Evolutionary conservation across 1,140 invertebrate genomes (phyloP), one percentile per base, ranked within the genome.

Genomic region (Vollenhovia emeryi): DNA sequence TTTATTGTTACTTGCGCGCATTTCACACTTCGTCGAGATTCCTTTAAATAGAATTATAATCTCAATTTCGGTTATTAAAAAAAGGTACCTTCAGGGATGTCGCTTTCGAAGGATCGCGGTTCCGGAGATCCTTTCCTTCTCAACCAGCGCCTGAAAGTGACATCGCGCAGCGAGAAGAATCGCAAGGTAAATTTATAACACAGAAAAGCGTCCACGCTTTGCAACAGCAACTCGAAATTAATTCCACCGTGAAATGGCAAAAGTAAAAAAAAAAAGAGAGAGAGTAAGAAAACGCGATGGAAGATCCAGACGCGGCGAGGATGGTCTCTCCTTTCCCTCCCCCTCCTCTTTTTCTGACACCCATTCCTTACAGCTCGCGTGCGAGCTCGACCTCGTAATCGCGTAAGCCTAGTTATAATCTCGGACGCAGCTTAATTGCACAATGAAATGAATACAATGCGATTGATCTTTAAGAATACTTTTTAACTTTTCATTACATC

Each of bases 151-250:
- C 60, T 89, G 76, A 89, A 84, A 89, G 80, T 89, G 86, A 89
- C 86, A 89, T 89, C 84, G 85, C 76, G 85, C 52, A 89, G 74
- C 80, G 79, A 69, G 74, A 87, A 82, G 87, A 84, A 55, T 86
- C 86, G 68, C 66, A 82, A 80, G 86, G 55, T 68, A 80, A 87
- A 68, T 74, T 86, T 89, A 84, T 89, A n/a, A n/a, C 89, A 89
- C 71, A 84, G 85, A 86, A 52, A 50, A 50, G 4, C 27, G 24
- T 52, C 27, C 71, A 59, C 52, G 13, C n/a, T 43, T 52, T 36
- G 68, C 71, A 69, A 30, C 24, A 82, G 73, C 55, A 24, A 55
- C 55, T 45, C 11, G 18, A 50, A 62, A 27, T 83, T 13, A 24
- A 50, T 45, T 79, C 40, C 43, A 27, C 6, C 27, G 21, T 79